Percentiles rank a stretch among this genome's conserved stretches.
Conservation (phyloP, 2,113 vertebrate genomes). For the Myotis davidii region DNA sequence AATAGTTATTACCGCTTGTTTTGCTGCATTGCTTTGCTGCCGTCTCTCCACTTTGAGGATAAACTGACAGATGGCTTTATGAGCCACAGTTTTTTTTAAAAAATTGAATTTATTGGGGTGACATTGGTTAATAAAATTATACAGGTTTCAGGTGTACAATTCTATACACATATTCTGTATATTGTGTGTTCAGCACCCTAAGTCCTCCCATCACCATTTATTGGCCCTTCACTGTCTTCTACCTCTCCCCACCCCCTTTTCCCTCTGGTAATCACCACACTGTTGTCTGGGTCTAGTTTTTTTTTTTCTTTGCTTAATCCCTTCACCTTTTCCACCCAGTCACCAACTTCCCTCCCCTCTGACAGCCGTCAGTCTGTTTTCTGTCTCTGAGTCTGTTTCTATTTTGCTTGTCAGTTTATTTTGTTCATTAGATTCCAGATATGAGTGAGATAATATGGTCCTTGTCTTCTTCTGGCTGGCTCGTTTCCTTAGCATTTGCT, state of each 20-base stretch:
- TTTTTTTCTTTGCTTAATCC: not conserved
- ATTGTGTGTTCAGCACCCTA: not conserved
- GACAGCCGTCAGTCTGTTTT: not conserved
- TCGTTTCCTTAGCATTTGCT: not conserved
- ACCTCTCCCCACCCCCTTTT: too few relatives aligned
- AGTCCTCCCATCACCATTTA: not conserved
- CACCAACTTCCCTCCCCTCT: not conserved
- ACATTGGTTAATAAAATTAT: not conserved
- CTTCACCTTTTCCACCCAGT: not conserved
- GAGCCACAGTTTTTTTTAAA: constrained; percentile 43
- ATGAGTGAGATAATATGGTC: not conserved
- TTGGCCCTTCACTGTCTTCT: not conserved
- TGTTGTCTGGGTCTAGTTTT: not conserved
- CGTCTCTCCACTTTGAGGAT: not conserved
- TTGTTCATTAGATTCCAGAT: not conserved
- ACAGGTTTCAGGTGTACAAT: not conserved
- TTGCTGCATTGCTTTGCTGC: not conserved
- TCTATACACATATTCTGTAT: not conserved
- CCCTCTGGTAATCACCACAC: not conserved
- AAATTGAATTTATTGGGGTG: not conserved
- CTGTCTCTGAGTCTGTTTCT: not conserved
- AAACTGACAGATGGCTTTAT: constrained; percentile 67
- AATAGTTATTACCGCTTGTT: too few relatives aligned
- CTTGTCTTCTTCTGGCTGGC: not conserved
- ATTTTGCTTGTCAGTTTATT: not conserved